Conservation (phyloP, 2,113 vertebrate genomes). For the Amphiprion percula region DNA sequence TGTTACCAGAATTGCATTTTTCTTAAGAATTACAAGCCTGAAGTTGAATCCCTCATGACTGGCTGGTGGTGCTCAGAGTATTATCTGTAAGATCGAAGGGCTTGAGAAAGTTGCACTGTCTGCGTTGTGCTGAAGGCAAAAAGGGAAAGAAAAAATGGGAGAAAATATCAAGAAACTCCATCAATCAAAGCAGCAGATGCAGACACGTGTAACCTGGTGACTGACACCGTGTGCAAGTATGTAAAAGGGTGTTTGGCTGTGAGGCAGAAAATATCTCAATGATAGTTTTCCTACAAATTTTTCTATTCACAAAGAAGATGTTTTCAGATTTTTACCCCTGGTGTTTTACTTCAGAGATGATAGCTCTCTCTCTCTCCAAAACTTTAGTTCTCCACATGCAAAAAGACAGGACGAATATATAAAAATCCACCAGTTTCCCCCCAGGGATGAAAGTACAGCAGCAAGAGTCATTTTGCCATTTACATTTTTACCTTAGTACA, state of each 20-base stretch:
- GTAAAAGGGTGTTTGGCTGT: not conserved
- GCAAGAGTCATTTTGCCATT: constrained; percentile 15
- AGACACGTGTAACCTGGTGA: not conserved
- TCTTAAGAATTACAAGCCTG: not conserved
- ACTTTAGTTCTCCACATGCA: not conserved
- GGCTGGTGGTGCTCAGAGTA: not conserved
- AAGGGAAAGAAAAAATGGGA: not conserved
- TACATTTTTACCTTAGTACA: constrained; percentile 1
- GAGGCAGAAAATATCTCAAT: constrained; percentile 44
- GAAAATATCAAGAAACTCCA: not conserved
- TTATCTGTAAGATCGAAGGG: constrained; percentile 8
- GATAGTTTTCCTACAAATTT: constrained; percentile 40
- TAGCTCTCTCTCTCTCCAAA: no score
- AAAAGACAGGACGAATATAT: not conserved
- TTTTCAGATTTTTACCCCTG: not conserved
- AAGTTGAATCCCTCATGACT: not conserved
- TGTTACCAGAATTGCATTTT: no score
- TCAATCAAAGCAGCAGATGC: constrained; percentile 1
- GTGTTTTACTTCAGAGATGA: no score
- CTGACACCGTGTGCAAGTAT: not conserved
- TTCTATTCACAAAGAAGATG: constrained; percentile 5
- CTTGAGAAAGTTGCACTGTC: not conserved
- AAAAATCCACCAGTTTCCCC: not conserved
- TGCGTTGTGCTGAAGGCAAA: not conserved
- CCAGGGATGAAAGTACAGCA: not conserved